Conservation (phyloP, 2,888 invertebrate species). For the Chymomyza fuscimana region DNA sequence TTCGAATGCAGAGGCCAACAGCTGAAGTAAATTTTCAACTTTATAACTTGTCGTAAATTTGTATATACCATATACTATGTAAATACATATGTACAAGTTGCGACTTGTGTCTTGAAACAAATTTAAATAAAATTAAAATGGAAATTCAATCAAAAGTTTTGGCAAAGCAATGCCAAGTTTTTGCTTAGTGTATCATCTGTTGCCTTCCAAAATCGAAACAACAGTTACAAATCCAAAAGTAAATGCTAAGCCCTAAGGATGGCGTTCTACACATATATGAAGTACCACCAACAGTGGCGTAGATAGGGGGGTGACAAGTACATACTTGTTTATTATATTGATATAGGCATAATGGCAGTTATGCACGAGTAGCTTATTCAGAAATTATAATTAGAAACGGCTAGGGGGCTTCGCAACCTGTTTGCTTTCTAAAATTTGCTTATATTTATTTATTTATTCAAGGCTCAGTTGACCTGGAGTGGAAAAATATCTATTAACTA, state of each 20-base stretch:
- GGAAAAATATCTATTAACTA: too few species aligned
- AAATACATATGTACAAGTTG: conserved; percentile 8
- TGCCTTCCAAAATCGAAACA: not conserved
- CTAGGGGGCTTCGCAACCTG: too few species aligned
- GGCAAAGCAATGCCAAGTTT: not conserved
- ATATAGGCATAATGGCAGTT: too few species aligned
- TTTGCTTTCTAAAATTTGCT: too few species aligned
- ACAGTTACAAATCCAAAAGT: not conserved
- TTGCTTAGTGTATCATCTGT: not conserved
- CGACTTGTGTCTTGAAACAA: conserved; percentile 15
- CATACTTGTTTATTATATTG: too few species aligned
- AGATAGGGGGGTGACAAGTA: too few species aligned
- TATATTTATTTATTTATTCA: too few species aligned
- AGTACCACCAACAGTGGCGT: not conserved
- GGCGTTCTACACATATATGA: not conserved
- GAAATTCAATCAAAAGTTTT: conserved; percentile 54
- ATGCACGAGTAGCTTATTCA: too few species aligned
- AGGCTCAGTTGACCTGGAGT: too few species aligned
- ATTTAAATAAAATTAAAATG: conserved; percentile 51
- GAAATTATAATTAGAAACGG: too few species aligned
- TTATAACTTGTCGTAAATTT: conserved; percentile 5
- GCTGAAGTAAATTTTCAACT: conserved; percentile 28
- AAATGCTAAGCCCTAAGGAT: not conserved
- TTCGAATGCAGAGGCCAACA: conserved; percentile 19
- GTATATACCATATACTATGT: not conserved